These are phyloP conservation scores for Cyphomyrus plagiostoma DNA, from an alignment of 2,113 vertebrate genomes.

Conservation along the genomic window DNA sequence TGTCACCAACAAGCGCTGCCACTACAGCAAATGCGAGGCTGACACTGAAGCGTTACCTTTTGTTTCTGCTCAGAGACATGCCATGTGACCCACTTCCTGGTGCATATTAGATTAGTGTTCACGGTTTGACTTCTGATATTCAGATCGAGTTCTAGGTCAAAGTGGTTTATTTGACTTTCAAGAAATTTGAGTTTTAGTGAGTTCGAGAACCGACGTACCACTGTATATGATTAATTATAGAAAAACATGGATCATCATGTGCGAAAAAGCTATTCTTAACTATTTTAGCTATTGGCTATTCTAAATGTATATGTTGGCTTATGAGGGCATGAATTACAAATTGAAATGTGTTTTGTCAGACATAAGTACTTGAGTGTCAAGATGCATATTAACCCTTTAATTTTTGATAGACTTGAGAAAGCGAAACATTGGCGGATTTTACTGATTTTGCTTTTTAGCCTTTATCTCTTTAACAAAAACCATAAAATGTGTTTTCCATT, in stretches of 20 bases:
- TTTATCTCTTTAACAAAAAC: not conserved
- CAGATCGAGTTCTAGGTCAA: too few species aligned
- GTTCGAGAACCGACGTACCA: too few species aligned
- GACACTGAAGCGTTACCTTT: too few species aligned
- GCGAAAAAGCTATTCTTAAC: not conserved
- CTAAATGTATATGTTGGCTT: not conserved
- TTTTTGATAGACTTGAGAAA: not conserved
- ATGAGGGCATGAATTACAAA: not conserved
- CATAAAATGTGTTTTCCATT: not conserved
- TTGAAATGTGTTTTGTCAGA: conserved; percentile 30
- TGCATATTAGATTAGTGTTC: too few species aligned
- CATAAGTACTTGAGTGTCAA: not conserved
- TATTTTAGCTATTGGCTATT: not conserved
- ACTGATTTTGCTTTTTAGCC: not conserved
- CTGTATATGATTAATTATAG: not conserved
- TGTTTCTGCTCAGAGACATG: too few species aligned
- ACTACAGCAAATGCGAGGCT: too few species aligned
- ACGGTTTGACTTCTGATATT: too few species aligned
- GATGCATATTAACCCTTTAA: not conserved
- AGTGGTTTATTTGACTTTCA: too few species aligned
- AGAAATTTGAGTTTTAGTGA: too few species aligned
- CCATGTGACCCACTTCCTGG: too few species aligned
- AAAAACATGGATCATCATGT: not conserved
- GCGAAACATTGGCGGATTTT: not conserved
- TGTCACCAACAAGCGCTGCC: too few species aligned